Base-by-base conservation (phyloP, 1,140 invertebrate species). In the Sesamia nonagrioides region DNA sequence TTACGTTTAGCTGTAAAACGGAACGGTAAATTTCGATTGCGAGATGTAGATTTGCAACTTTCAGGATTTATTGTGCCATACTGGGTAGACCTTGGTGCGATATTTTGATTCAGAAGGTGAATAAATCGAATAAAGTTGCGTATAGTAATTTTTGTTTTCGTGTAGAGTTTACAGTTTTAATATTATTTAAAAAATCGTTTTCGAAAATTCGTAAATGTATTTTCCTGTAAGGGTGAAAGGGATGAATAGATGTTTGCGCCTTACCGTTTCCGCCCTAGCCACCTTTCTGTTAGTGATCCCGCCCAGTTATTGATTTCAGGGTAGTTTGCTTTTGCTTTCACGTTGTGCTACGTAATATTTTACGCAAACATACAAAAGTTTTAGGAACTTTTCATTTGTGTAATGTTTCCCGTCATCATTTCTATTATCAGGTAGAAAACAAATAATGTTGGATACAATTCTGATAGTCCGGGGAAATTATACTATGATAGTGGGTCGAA, bases 281-380 rank as follows among this genome's bases (percentile, higher is more conserved):
- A 21, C 9, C 21, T 18, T 21, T 18, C 8, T 9, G 42, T 13
- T 3, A 9, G 11, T 45, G 8, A 45, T 13, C 35, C 60, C 60
- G 35, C 60, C 60, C n/a, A 5, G 1, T 63, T 40, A 63, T 63
- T 63, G 60, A 63, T 56, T 56, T 56, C 13, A 45, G 9, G 42
- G 42, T 33, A 18, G 33, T 37, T 21, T 7, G 21, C 33, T n/a
- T 17, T 37, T 9, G 60, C 35, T 40, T n/a, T 45, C 42, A 13
- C 9, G 9, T 45, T 0, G 8, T 1, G 8, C 11, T 11, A 13
- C 8, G 11, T 40, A 40, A 40, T 7, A n/a, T n/a, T n/a, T n/a
- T n/a, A 0, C 37, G 6, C 37, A 9, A 40, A 6, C 27, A 7
- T 1, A 61, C 27, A 61, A 61, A 35, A 37, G 15, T 61, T 7